phyloP scores from a whole-genome alignment of 2,888 invertebrate species.

The Drosophila birchii region DNA sequence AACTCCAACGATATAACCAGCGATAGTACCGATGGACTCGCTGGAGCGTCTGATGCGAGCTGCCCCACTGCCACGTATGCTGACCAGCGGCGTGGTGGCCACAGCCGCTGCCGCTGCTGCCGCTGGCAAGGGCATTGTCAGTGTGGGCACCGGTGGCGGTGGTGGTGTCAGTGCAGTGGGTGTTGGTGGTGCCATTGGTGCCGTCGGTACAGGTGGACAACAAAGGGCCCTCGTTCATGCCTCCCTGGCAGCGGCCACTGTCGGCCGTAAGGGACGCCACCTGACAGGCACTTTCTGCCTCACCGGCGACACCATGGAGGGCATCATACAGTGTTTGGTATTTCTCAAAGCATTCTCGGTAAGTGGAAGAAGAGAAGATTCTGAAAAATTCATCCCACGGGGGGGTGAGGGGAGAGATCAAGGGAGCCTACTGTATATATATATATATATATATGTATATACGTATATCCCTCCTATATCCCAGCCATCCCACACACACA shows the following conservation, averaged over 20 bases:
- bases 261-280: conserved; percentile 92
- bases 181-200: conserved; percentile 86
- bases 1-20: conserved; percentile 7
- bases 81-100: conserved; percentile 85
- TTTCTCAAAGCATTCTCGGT: conserved; percentile 97
- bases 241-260: conserved; percentile 88
- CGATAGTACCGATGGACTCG: conserved; percentile 88
- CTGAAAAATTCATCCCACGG: background rate
- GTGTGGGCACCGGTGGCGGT: conserved; percentile 18
- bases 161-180: conserved; percentile 90
- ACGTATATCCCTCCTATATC: conserved; percentile 17
- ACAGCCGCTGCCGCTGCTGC: conserved; percentile 71
- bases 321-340: conserved; percentile 96
- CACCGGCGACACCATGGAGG: conserved; percentile 96
- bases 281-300: conserved; percentile 95
- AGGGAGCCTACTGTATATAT: conserved; percentile 1
- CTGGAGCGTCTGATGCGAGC: conserved; percentile 92
- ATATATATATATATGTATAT: conserved; percentile 12
- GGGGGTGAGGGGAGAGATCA: conserved; percentile 1
- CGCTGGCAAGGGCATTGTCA: conserved; percentile 75
- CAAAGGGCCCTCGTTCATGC: conserved; percentile 91
- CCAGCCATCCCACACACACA: conserved; percentile 1
- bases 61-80: conserved; percentile 88
- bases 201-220: conserved; percentile 90
- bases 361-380: conserved; percentile 85